Evolutionary conservation across 2,113 vertebrate species (phyloP), one percentile per base, ranked within the genome.

Genomic region (Diadophis punctatus): DNA sequence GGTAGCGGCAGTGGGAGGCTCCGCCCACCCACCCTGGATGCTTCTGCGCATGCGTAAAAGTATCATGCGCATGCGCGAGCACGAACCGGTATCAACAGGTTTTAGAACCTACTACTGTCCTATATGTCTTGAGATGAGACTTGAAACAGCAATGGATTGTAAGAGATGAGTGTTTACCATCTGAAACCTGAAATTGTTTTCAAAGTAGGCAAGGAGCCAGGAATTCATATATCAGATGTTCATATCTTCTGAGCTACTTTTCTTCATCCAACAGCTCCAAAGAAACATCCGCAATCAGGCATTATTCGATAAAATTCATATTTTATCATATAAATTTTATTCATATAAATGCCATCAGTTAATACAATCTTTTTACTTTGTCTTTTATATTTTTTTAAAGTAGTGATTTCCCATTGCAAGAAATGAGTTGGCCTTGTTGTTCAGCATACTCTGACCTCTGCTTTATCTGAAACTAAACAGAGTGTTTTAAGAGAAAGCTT

Each of bases 381-480:
- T 74, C 10, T 60, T 93, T 89, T 84, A 16, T 16, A 49, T 60
- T 34, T 53, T 85, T 89, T 20, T 27, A 46, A 93, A 63, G 25
- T 89, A 86, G 34, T n/a, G 14, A 43, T 58, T 39, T 86, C 58
- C 53, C 74, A 39, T 87, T 74, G 58, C 51, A 86, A 60, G 25
- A 90, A 85, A 53, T 56, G 48, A 89, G 14, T 48, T 22, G 2
- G 25, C 48, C 51, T 27, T 8, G 18, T 87, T 30, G 39, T 39
- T 48, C 22, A 25, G n/a, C 2, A 8, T 0, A 30, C 14, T 4
- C 34, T 84, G 52, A 2, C 55, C 48, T 85, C 87, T 68, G 39
- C 56, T 53, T 89, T 23, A 68, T 63, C 7, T 86, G 48, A 68
- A 89, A 84, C 55, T 89, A 93, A 93, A 87, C 74, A 90, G 16